Conservation (phyloP, 2,797 vertebrate species). For the Mallotus villosus region DNA sequence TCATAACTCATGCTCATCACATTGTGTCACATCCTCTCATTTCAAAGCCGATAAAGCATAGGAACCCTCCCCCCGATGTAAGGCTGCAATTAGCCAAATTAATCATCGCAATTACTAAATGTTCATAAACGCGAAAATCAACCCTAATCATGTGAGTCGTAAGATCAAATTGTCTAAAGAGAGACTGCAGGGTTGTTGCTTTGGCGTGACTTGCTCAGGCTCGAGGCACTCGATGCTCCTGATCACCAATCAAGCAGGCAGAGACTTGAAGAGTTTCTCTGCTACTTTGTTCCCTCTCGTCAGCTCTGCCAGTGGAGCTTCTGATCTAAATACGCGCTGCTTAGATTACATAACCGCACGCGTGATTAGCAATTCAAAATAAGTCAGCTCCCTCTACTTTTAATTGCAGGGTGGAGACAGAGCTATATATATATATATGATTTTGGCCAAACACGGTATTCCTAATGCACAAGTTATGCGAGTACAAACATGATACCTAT, state of each 20-base stretch:
- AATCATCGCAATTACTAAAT: neutral
- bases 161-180: neutral
- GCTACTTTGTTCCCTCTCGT: neutral
- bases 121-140: neutral
- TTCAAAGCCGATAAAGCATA: neutral
- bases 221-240: neutral
- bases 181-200: constrained; percentile 3
- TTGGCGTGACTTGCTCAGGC: neutral
- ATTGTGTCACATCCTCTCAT: neutral
- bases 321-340: constrained; percentile 7
- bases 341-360: constrained; percentile 5
- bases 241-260: constrained; percentile 17
- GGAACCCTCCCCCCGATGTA: neutral
- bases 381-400: neutral
- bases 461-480: constrained; percentile 14
- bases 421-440: constrained; percentile 21
- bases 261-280: constrained; percentile 4
- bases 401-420: constrained; percentile 13
- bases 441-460: constrained; percentile 24
- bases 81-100: neutral
- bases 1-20: neutral
- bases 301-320: constrained; percentile 10
- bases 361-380: constrained; percentile 22
- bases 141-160: neutral
- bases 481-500: constrained; percentile 45